Base-by-base conservation (phyloP, 2,113 vertebrate species). In the Verasper variegatus region DNA sequence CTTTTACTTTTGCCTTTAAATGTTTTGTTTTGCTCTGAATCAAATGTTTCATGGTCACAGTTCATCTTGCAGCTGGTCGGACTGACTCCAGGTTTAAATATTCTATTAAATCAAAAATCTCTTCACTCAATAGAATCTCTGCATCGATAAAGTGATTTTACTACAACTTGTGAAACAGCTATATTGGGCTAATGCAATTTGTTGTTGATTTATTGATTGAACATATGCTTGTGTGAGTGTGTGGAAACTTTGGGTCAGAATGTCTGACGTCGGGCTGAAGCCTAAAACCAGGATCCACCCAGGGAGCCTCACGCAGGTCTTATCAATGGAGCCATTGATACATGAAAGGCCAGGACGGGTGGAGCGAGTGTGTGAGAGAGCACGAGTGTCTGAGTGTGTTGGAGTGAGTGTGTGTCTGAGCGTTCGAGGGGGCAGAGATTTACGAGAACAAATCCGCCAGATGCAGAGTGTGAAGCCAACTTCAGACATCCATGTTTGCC, bases 321-420 rank as follows among this genome's bases (percentile, higher is more conserved):
- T 63, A 83, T 93, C 89, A 92, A 92, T 91, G 86, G 89, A 82
- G 57, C 76, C 85, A 92, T 90, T 92, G 88, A 91, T 83, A 88
- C 63, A 89, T 85, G 69, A 84, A 84, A 85, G 77, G n/a, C 51
- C n/a, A 11, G 26, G 1, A 73, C 47, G 75, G 79, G 82, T 71
- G 81, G 75, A 82, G 74, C 35, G 80, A 80, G 60, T 76, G 74
- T 74, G 85, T 76, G 76, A 64, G 76, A 35, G 73, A 57, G 57
- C 7, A 35, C 9, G 14, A 24, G 69, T 45, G 81, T 76, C 45
- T 69, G 76, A 76, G 71, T 60, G 62, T 49, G 69, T 61, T 42
- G 20, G 59, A 26, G 74, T 75, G 77, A 74, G 77, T 80, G 82
- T 74, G 79, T 70, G 81, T 78, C 49, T 73, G 74, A 54, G 72